phyloP scores from a whole-genome alignment of 2,888 invertebrate genomes.

The Homarus gammarus region DNA sequence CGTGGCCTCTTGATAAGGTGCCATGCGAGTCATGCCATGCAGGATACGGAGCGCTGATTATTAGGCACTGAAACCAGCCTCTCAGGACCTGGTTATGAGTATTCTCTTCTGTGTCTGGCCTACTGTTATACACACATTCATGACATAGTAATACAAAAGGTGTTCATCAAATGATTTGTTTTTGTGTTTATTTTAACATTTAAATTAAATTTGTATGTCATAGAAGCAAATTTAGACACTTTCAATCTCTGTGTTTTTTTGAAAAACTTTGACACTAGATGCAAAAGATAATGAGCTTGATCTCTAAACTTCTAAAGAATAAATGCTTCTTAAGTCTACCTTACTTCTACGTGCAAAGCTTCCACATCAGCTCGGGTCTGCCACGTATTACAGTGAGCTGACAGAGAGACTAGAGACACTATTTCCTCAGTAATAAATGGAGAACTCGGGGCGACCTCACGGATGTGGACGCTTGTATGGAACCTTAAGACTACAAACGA shows the following conservation, averaged over 20 bases:
- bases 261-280: constrained; percentile 34
- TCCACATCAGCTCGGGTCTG: constrained; percentile 36
- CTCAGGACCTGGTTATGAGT: neutral
- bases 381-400: neutral
- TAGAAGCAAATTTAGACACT: constrained; percentile 41
- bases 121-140: constrained; percentile 38
- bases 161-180: neutral
- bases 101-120: constrained; percentile 36
- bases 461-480: constrained; percentile 47
- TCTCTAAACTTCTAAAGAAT: constrained; percentile 62
- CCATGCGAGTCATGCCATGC: constrained; percentile 66
- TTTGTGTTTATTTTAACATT: constrained; percentile 9
- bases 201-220: constrained; percentile 16
- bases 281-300: constrained; percentile 53
- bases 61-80: constrained; percentile 37
- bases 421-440: neutral
- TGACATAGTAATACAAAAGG: constrained; percentile 23
- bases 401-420: neutral
- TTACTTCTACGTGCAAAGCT: constrained; percentile 70
- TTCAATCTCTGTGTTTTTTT: neutral
- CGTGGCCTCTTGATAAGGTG: constrained; percentile 40
- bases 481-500: constrained; percentile 62
- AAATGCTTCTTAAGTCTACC: constrained; percentile 71
- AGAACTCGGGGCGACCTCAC: neutral
- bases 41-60: constrained; percentile 18